phyloP scores from a whole-genome alignment of 2,888 invertebrate species.

The Thera britannica region DNA sequence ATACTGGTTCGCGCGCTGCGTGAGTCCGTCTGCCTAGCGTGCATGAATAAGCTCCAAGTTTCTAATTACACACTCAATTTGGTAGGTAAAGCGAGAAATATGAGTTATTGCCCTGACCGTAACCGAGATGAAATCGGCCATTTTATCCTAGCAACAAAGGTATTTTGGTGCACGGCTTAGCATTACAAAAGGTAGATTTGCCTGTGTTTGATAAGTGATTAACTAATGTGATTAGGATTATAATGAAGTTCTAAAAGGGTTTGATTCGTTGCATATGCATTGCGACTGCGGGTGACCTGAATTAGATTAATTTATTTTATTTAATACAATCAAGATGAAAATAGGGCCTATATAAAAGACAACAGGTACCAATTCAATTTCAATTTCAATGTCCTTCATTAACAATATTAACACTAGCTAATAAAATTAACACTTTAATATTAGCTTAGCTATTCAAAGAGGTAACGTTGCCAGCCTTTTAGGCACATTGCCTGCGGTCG shows the following conservation, averaged over 20 bases:
- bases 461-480: no score
- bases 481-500: no score
- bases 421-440: no score
- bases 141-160: slow-evolving; percentile 66
- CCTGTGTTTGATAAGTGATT: slow-evolving; percentile 65
- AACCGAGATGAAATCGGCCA: slow-evolving; percentile 77
- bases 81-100: slow-evolving; percentile 72
- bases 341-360: no score
- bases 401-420: no score
- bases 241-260: slow-evolving; percentile 46
- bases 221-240: slow-evolving; percentile 61
- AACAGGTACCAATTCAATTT: no score
- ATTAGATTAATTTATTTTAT: background rate
- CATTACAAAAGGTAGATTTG: slow-evolving; percentile 64
- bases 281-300: slow-evolving; percentile 7
- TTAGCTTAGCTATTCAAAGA: no score
- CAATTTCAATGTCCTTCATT: no score
- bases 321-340: no score
- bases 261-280: slow-evolving; percentile 26
- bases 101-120: slow-evolving; percentile 76
- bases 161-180: slow-evolving; percentile 58
- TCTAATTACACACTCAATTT: slow-evolving; percentile 84
- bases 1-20: slow-evolving; percentile 78
- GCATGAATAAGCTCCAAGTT: slow-evolving; percentile 69
- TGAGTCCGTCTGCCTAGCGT: slow-evolving; percentile 68